Percentiles rank a stretch among this genome's conserved stretches.
Evolutionary conservation across 2,888 invertebrate genomes (phyloP).

Genomic region (Andrena chrysosceles): DNA sequence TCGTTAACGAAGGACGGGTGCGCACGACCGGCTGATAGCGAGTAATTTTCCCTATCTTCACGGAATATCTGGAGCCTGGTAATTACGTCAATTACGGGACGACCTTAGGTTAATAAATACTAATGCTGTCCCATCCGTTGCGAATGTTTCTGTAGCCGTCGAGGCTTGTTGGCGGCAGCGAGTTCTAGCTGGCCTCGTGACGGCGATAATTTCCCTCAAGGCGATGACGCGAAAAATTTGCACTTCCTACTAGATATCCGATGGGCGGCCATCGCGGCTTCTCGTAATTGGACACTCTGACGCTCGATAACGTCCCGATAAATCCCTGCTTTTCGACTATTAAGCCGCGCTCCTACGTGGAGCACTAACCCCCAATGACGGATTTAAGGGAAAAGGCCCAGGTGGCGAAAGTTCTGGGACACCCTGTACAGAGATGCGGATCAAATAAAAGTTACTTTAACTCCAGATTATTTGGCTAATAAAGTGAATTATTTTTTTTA

Average conservation of each 20-base stretch:
- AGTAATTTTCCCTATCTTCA: conserved; percentile 76
- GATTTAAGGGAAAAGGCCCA: too few species aligned
- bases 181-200: conserved; percentile 29
- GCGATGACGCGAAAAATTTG: conserved; percentile 50
- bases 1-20: conserved; percentile 4
- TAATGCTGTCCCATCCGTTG: conserved; percentile 72
- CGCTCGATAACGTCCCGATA: not conserved
- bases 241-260: conserved; percentile 31
- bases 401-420: too few species aligned
- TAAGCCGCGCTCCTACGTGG: not conserved
- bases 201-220: conserved; percentile 56
- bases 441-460: too few species aligned
- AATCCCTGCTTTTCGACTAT: not conserved
- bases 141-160: conserved; percentile 58
- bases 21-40: conserved; percentile 33
- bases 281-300: not conserved
- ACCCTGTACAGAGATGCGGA: too few species aligned
- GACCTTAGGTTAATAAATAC: conserved; percentile 80
- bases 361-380: too few species aligned
- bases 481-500: too few species aligned
- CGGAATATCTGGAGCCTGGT: conserved; percentile 71
- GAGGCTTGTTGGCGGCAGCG: conserved; percentile 28
- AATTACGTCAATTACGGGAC: conserved; percentile 79
- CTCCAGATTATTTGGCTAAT: too few species aligned
- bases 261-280: conserved; percentile 19